Percentiles rank a stretch among this genome's conserved stretches.
Evolutionary conservation across 1,140 invertebrate species (phyloP).

Genomic region (Druon quercuslanigerum): DNA sequence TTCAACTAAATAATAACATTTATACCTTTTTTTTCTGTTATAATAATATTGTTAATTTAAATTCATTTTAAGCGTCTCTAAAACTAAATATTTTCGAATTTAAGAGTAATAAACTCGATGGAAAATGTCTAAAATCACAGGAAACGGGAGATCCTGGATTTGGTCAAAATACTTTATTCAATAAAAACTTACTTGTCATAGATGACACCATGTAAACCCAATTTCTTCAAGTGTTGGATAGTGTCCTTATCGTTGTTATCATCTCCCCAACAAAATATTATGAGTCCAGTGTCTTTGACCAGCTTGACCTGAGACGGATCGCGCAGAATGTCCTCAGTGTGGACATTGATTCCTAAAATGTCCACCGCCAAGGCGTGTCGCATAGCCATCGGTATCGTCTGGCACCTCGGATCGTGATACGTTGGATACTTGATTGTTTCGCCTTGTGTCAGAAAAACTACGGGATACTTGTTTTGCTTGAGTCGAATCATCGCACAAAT

Average conservation of each 20-base stretch:
- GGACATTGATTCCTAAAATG: conserved; percentile 91
- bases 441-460: conserved; percentile 94
- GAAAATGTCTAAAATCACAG: too few species aligned
- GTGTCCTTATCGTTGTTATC: conserved; percentile 93
- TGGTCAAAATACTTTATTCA: too few species aligned
- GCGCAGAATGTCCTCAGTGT: conserved; percentile 92
- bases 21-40: too few species aligned
- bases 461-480: conserved; percentile 97
- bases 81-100: too few species aligned
- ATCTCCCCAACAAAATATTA: conserved; percentile 97
- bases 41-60: too few species aligned
- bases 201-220: conserved; percentile 94
- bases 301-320: conserved; percentile 87
- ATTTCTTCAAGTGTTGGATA: conserved; percentile 88
- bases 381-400: conserved; percentile 87
- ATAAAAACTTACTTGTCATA: conserved; percentile 91
- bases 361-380: conserved; percentile 87
- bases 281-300: conserved; percentile 85
- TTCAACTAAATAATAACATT: too few species aligned
- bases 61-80: too few species aligned
- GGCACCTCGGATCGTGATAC: conserved; percentile 90
- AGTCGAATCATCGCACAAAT: conserved; percentile 92
- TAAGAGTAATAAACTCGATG: too few species aligned
- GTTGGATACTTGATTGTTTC: conserved; percentile 86
- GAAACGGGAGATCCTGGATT: too few species aligned